Evolutionary conservation across 2,888 invertebrate species (phyloP).

Genomic region (Glaucopsyche alexis): DNA sequence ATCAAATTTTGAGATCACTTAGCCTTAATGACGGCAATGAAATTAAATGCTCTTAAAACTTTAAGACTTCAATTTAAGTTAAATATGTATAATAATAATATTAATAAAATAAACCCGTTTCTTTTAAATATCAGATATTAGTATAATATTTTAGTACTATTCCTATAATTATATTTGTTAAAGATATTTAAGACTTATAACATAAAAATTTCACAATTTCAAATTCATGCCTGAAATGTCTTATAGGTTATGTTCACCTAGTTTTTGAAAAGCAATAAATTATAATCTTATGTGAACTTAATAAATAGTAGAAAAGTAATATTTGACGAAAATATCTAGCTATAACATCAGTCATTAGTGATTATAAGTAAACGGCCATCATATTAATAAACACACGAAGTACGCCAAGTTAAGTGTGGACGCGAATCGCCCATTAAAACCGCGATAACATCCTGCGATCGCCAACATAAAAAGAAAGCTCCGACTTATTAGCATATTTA

Average conservation of each 20-base stretch:
- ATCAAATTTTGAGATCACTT: constrained; percentile 20
- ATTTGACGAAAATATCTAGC: too few species aligned
- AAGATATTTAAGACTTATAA: too few species aligned
- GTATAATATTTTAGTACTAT: background rate
- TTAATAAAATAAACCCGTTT: background rate
- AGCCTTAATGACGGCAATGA: constrained; percentile 22
- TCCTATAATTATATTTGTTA: background rate
- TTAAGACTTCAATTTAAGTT: constrained; percentile 15
- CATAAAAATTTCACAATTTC: too few species aligned
- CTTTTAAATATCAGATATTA: background rate
- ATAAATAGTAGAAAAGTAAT: too few species aligned
- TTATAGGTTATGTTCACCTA: too few species aligned
- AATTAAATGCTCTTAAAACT: constrained; percentile 25
- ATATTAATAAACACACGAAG: background rate
- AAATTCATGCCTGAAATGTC: too few species aligned
- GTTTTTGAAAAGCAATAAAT: too few species aligned
- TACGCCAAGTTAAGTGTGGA: background rate
- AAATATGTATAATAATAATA: constrained; percentile 6
- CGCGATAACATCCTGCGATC: constrained; percentile 14
- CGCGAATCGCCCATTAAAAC: constrained; percentile 22
- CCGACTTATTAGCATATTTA: constrained; percentile 54
- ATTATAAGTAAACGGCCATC: too few species aligned
- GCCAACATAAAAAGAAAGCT: constrained; percentile 33
- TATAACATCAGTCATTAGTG: too few species aligned
- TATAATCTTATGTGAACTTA: too few species aligned